These are phyloP conservation scores for Tympanoctomys barrerae DNA, from an alignment of 2,797 vertebrate genomes.

Conservation along the genomic window DNA sequence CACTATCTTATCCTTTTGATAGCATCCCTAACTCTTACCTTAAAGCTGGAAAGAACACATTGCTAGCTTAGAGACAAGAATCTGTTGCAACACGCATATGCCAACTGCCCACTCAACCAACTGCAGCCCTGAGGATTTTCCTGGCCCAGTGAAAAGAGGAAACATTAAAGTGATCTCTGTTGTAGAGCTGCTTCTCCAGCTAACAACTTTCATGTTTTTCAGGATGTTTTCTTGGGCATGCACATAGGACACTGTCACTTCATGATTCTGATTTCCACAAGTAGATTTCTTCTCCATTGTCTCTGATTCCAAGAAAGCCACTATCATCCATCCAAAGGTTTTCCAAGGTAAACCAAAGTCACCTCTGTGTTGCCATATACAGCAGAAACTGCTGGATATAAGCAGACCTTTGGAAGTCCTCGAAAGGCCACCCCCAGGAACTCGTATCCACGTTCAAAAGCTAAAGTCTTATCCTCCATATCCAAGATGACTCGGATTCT, in stretches of 20 bases:
- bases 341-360: slow-evolving; percentile 99
- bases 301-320: slow-evolving; percentile 79
- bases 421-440: slow-evolving; percentile 98
- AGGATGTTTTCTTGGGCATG: slow-evolving; percentile 84
- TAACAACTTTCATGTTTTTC: slow-evolving; percentile 77
- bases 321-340: slow-evolving; percentile 96
- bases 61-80: slow-evolving; percentile 84
- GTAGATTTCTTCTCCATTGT: slow-evolving; percentile 85
- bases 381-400: slow-evolving; percentile 98
- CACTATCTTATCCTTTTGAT: slow-evolving; percentile 82
- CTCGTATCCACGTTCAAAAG: slow-evolving; percentile 98
- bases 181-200: slow-evolving; percentile 85
- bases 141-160: slow-evolving; percentile 88
- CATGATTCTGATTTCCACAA: slow-evolving; percentile 85
- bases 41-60: slow-evolving; percentile 83
- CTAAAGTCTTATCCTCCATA: slow-evolving; percentile 99
- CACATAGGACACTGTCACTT: slow-evolving; percentile 82
- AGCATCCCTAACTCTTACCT: slow-evolving; percentile 83
- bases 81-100: slow-evolving; percentile 87
- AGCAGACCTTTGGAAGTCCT: slow-evolving; percentile 97
- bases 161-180: slow-evolving; percentile 83
- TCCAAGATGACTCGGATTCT: slow-evolving; percentile 99
- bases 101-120: slow-evolving; percentile 88
- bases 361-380: slow-evolving; percentile 99
- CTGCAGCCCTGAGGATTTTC: slow-evolving; percentile 90